These are phyloP conservation scores for Melipona bicolor DNA, from an alignment of 2,888 invertebrate species.

Conservation along the genomic window DNA sequence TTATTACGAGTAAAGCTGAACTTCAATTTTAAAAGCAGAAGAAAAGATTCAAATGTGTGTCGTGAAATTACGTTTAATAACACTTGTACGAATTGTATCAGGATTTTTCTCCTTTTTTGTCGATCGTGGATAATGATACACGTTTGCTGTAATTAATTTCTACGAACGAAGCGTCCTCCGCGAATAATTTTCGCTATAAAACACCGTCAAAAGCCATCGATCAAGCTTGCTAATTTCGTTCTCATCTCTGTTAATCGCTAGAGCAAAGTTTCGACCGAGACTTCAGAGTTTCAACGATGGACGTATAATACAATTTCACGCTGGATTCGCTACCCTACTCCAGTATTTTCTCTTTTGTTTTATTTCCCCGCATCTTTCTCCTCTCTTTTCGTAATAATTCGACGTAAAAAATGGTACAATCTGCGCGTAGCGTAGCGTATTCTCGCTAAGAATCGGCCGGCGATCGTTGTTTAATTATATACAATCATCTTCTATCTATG, in stretches of 20 bases:
- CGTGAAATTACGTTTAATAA: conserved; percentile 6
- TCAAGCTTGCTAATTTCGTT: not conserved
- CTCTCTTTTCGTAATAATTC: conserved; percentile 14
- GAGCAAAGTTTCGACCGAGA: not conserved
- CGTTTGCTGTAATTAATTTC: conserved; percentile 7
- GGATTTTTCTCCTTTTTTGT: not conserved
- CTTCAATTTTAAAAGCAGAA: not conserved
- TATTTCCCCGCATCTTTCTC: not conserved
- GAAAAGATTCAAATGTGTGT: not conserved
- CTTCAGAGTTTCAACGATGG: not conserved
- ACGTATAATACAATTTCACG: not conserved
- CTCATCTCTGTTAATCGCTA: not conserved
- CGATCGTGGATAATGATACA: not conserved
- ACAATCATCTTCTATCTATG: conserved; percentile 29
- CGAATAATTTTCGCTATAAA: not conserved
- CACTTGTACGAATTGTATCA: not conserved
- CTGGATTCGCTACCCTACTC: not conserved
- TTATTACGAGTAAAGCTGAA: no score
- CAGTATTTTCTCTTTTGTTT: not conserved
- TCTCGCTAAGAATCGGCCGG: conserved; percentile 16
- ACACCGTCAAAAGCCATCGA: not conserved
- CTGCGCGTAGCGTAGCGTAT: not conserved
- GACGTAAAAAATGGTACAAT: conserved; percentile 9
- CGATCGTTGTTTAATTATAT: conserved; percentile 38
- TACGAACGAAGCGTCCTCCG: not conserved